Conservation (phyloP, 2,797 vertebrate species). For the Poliocrania exsul region DNA sequence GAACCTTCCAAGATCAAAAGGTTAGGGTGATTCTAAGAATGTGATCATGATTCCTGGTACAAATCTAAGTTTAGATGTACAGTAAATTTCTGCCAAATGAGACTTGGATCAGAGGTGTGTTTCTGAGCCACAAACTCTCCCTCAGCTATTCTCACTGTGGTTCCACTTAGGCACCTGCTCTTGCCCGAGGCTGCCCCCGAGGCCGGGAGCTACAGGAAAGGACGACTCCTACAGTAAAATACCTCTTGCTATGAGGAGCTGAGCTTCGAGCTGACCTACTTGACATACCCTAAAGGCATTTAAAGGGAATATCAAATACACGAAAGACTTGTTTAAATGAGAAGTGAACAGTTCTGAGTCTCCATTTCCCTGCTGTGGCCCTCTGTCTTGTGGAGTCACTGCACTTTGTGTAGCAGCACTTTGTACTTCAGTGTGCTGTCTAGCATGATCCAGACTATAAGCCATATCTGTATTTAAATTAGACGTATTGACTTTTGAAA, state of each 20-base stretch:
- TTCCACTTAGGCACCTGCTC: slow-evolving; percentile 19
- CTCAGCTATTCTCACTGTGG: background rate
- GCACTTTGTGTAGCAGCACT: background rate
- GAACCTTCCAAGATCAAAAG: background rate
- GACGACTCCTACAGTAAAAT: slow-evolving; percentile 22
- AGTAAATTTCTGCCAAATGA: background rate
- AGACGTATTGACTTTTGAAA: background rate
- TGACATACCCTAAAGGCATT: slow-evolving; percentile 43
- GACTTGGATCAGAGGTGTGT: background rate
- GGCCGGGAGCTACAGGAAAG: slow-evolving; percentile 22
- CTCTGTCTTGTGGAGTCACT: slow-evolving; percentile 13
- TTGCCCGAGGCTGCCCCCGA: slow-evolving; percentile 16
- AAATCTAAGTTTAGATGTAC: background rate
- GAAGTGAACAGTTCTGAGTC: slow-evolving; percentile 12
- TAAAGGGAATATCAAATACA: slow-evolving; percentile 37
- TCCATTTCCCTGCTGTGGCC: slow-evolving; percentile 20
- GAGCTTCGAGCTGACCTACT: slow-evolving; percentile 48
- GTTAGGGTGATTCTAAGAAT: background rate
- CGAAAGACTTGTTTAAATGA: slow-evolving; percentile 24
- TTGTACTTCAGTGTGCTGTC: slow-evolving; percentile 9
- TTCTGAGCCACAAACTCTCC: background rate
- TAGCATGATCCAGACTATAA: background rate
- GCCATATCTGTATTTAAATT: slow-evolving; percentile 1
- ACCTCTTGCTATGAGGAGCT: slow-evolving; percentile 24
- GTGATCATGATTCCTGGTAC: background rate